These are phyloP conservation scores for Drosophila setifemur DNA, from an alignment of 1,140 invertebrate genomes.

Conservation along the genomic window DNA sequence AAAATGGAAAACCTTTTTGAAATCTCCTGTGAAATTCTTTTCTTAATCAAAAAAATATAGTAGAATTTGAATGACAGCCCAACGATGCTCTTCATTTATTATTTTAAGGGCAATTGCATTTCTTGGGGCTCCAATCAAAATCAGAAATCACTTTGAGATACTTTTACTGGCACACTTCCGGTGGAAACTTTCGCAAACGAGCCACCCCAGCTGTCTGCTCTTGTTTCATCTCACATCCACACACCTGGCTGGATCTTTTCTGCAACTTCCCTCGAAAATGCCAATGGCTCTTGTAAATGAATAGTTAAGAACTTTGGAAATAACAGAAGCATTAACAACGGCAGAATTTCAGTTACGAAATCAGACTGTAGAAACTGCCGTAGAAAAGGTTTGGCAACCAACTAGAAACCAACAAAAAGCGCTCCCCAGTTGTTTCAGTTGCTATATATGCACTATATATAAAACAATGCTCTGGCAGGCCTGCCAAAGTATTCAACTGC, in stretches of 20 bases:
- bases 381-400: slow-evolving; percentile 42
- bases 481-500: slow-evolving; percentile 47
- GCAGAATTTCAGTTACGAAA: slow-evolving; percentile 16
- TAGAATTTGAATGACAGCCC: no score
- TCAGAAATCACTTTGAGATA: background rate
- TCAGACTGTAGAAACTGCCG: no score
- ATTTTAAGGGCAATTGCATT: no score
- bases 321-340: slow-evolving; percentile 35
- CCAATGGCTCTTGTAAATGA: slow-evolving; percentile 46
- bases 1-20: no score
- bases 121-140: background rate
- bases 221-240: background rate
- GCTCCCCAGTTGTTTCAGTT: slow-evolving; percentile 10
- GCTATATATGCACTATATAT: background rate
- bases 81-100: no score
- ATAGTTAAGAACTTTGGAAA: slow-evolving; percentile 49
- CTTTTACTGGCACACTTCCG: slow-evolving; percentile 4
- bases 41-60: no score
- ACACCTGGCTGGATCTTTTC: background rate
- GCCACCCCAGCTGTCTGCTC: background rate
- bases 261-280: slow-evolving; percentile 28
- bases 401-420: slow-evolving; percentile 55
- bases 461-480: slow-evolving; percentile 23
- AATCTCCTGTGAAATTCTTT: no score
- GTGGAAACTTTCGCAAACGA: slow-evolving; percentile 4